Evolutionary conservation across 2,113 vertebrate genomes (phyloP).

Genomic region (Geococcyx californianus): DNA sequence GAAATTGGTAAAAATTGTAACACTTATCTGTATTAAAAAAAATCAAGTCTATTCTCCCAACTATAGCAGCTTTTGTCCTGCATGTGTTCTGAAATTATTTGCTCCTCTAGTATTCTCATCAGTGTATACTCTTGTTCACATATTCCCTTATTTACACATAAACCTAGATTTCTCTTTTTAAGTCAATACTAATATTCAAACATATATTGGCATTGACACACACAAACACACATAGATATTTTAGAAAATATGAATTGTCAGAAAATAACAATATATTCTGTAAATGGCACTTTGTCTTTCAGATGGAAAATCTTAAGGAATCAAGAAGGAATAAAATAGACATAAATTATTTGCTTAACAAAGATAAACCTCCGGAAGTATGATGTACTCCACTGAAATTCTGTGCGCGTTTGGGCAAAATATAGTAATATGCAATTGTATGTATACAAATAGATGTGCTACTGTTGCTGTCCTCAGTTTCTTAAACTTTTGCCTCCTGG

Average conservation of each 20-base stretch:
- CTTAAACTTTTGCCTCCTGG: neutral
- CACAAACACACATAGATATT: accelerated
- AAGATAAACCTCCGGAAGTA: neutral
- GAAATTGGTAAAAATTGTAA: neutral
- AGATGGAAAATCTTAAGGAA: neutral
- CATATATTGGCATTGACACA: accelerated
- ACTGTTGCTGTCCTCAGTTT: neutral
- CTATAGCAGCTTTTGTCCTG: neutral
- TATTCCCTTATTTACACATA: neutral
- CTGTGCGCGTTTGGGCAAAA: neutral
- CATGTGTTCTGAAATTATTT: neutral
- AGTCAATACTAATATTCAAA: neutral
- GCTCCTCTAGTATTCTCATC: neutral
- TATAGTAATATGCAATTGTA: neutral
- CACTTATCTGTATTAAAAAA: neutral
- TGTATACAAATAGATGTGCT: neutral
- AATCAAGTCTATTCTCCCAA: neutral
- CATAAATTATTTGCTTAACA: neutral
- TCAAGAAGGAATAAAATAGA: neutral
- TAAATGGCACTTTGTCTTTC: neutral
- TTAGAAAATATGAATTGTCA: neutral
- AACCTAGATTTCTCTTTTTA: accelerated
- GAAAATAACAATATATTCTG: neutral
- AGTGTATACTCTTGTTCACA: neutral
- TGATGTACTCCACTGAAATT: neutral